A percentile compares a stretch with the other conserved stretches of the same genome.
phyloP scores from a whole-genome alignment of 2,888 invertebrate genomes.

The Andrena camellia region DNA sequence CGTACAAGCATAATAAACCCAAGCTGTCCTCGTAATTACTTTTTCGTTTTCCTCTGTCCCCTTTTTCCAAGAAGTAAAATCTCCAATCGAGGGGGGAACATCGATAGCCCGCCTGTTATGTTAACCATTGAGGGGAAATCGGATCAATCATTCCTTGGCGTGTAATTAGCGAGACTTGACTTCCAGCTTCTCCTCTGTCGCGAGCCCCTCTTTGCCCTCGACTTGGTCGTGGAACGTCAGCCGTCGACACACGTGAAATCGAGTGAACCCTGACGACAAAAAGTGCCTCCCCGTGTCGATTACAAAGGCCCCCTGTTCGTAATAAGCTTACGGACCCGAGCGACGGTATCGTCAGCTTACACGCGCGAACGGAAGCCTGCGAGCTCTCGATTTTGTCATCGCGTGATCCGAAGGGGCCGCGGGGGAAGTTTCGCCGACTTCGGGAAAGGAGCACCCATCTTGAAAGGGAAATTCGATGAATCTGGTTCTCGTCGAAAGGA shows the following conservation, averaged over 20 bases:
- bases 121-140: no score
- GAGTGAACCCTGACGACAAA: conserved; percentile 10
- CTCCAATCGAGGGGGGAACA: no score
- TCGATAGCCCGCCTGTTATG: no score
- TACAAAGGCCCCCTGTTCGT: conserved; percentile 28
- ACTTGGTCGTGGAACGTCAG: neutral
- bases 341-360: conserved; percentile 28
- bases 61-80: no score
- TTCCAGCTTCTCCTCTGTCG: no score
- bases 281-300: conserved; percentile 13
- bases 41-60: no score
- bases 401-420: conserved; percentile 1
- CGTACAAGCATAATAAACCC: no score
- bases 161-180: no score
- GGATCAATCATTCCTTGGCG: no score
- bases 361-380: conserved; percentile 31
- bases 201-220: neutral
- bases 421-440: neutral
- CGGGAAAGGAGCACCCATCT: neutral
- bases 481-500: no score
- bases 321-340: conserved; percentile 40
- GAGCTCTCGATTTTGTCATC: conserved; percentile 33
- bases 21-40: no score
- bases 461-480: no score
- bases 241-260: neutral